These are phyloP conservation scores for Phalanger gymnotis DNA, from an alignment of 2,797 vertebrate species.

Conservation along the genomic window DNA sequence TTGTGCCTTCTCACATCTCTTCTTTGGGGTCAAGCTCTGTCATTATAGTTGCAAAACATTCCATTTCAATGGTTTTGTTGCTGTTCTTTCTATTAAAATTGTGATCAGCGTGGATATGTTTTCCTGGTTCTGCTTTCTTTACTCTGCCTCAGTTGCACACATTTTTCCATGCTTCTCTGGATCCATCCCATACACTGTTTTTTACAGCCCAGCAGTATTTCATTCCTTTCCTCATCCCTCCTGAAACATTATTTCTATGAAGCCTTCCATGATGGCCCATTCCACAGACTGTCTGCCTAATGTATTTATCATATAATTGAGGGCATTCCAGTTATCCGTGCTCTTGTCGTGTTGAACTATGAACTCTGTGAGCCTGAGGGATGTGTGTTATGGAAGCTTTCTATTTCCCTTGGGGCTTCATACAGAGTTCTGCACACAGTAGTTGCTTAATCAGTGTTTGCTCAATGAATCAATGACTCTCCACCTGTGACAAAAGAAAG, in stretches of 20 bases:
- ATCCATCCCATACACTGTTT: neutral
- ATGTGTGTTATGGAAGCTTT: neutral
- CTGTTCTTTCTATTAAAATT: neutral
- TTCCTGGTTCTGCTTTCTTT: neutral
- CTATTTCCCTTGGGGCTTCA: neutral
- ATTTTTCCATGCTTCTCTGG: neutral
- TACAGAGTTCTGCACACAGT: neutral
- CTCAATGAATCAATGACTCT: neutral
- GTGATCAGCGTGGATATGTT: neutral
- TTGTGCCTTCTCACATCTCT: neutral
- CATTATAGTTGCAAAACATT: neutral
- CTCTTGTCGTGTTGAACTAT: neutral
- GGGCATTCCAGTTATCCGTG: neutral
- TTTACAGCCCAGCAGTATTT: neutral
- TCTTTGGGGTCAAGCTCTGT: neutral
- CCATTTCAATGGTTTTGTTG: neutral
- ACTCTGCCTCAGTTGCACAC: neutral
- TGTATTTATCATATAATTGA: neutral
- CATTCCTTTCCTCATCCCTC: neutral
- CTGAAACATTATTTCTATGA: neutral
- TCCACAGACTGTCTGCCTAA: neutral
- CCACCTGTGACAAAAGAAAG: neutral
- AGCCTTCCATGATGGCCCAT: neutral
- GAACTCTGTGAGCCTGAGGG: neutral
- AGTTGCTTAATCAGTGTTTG: neutral